Evolutionary conservation across 1,140 invertebrate genomes (phyloP), one percentile per base, ranked within the genome.

Genomic region (Asobara japonica): DNA sequence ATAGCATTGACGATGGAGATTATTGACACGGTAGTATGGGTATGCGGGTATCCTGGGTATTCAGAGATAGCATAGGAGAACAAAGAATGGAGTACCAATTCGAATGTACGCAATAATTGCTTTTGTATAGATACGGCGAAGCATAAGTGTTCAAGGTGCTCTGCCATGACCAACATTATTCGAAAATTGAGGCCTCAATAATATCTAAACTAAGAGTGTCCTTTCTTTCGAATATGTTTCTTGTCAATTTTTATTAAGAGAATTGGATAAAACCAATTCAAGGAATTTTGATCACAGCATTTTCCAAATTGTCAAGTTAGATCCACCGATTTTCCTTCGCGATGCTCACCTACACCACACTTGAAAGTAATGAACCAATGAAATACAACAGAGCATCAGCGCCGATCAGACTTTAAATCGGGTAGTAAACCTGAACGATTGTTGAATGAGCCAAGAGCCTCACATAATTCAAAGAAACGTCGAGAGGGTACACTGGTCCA

Each of bases 401-500:
- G 22, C 18, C 51, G 22, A 56, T 56, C 51, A 27, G 25, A 56
- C 22, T 18, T 25, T 3, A 18, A 65, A 65, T 65, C 62, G 41
- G 16, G 66, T 10, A 56, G 25, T 56, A 56, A 56, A 56, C 51
- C 13, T 20, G 51, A 56, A 30, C 41, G 71, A 71, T 71, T 36
- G 69, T 71, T 71, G 64, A 71, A 71, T 41, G 48, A 64, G 4
- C 31, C 29, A 48, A 51, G 67, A 36, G 45, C 68, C 60, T 65
- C 66, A 61, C 72, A 70, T 74, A 70, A 71, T 74, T 74, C 68
- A 74, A 60, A 60, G 45, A 16, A 74, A 66, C 38, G 62, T 48
- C 56, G 33, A 29, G 60, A 68, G 64, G 72, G 41, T 25, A 45
- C 27, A 69, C 41, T 31, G 70, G 56, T 45, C 69, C 64, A 74